Evolutionary conservation across 2,113 vertebrate genomes (phyloP), one percentile per base, ranked within the genome.

Genomic region (Pomatostomus ruficeps): DNA sequence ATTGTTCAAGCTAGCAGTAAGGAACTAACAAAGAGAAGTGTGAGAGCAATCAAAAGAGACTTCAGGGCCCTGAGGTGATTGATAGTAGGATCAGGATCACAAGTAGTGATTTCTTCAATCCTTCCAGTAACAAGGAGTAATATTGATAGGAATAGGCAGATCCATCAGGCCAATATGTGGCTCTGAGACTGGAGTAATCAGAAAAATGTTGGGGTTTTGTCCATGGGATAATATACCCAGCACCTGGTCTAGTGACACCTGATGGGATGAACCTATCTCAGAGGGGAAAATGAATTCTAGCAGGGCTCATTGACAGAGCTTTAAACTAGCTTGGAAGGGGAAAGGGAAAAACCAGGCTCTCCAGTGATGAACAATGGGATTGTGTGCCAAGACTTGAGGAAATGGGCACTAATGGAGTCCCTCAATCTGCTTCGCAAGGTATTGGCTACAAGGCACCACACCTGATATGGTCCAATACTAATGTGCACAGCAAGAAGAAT

Each of bases 91-190:
- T 35, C 49, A 40, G 49, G 29, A 57, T 65, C 43, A 48, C 42
- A n/a, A 24, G 20, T 3, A 46, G 12, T 29, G 70, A 20, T 48
- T n/a, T 74, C 35, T 23, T 40, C 35, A 26, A 20, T 40, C 24
- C 9, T n/a, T 73, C 20, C 7, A 21, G 35, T 25, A 42, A 24
- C 8, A 57, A 65, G 25, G 15, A 65, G 7, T 35, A 57, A 40
- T 42, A 48, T 17, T 57, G 24, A 65, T 25, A 48, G 29, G 35
- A 57, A 57, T 7, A 16, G 29, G 35, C 15, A 29, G 6, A 48
- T 29, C 20, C 8, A 16, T 24, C 38, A 29, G 29, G 38, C 26
- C 67, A 72, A 11, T 62, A 17, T 0, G 0, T 40, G 29, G 12
- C 70, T 74, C 42, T 66, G 59, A 74, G 42, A 29, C 6, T 57